Evolutionary conservation across 2,888 invertebrate species (phyloP), one percentile per base, ranked within the genome.

Genomic region (Brachylomia viminalis): DNA sequence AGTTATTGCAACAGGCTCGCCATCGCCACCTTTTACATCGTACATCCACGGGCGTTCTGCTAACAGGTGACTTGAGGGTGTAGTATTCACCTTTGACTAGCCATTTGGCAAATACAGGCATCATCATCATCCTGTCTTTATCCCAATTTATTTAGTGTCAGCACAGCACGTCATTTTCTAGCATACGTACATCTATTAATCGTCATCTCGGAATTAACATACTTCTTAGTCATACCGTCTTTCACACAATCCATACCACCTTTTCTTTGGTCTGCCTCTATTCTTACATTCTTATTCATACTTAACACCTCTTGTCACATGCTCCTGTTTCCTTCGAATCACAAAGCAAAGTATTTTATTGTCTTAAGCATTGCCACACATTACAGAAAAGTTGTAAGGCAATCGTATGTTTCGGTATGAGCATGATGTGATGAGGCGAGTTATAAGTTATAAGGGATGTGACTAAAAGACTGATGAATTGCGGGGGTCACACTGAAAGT

Each of bases 221-320:
- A 30, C 6, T 58, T 65, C 33, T 71, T 38, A 23, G 47, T 38
- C 33, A 20, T 70, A 33, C 33, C n/a, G n/a, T 45, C n/a, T 67
- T 23, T 69, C 42, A 59, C 15, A 58, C 7, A 68, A 56, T 11
- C 23, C 65, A 70, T 30, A 11, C 42, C 20, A 30, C 23, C 13
- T 42, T 27, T 58, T 27, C 20, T 27, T 58, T 69, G 42, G 69
- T 45, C 5, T 15, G 68, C 15, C 20, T 71, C 66, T 52, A 49
- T 52, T 27, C 38, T 49, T 30, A 69, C 23, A 52, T 69, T 72
- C 49, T 52, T 17, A 68, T 69, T 52, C 20, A 71, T 33, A 47
- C 47, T 67, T 66, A 65, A 45, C 6, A 27, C 20, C 42, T n/a
- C 1, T 45, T 17, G 11, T 13, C 15, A 47, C 38, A 5, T 68